Percentiles rank a stretch among this genome's conserved stretches.
These are phyloP conservation scores for Octonoba sinensis DNA, from an alignment of 2,888 invertebrate genomes.

Conservation along the genomic window DNA sequence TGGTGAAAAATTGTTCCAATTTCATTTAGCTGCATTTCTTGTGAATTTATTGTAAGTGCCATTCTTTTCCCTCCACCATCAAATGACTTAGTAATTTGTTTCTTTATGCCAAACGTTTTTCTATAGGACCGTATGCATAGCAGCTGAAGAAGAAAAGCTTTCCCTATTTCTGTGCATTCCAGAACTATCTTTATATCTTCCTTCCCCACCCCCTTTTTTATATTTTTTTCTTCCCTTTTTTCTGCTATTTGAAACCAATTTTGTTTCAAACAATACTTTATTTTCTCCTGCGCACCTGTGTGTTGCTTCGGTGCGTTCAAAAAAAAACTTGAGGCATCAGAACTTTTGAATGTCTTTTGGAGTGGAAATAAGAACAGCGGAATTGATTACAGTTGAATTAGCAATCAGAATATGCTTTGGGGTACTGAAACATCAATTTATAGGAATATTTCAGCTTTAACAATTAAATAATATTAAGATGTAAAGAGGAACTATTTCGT, in stretches of 20 bases:
- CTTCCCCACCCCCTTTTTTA: not conserved
- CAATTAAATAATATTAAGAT: too few relatives aligned
- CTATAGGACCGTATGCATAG: constrained; percentile 6
- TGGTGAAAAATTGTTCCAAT: constrained; percentile 61
- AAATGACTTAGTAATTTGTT: constrained; percentile 61
- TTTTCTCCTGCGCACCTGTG: not conserved
- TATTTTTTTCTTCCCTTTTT: constrained; percentile 1
- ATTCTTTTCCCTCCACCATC: constrained; percentile 44
- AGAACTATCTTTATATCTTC: not conserved
- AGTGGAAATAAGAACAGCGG: too few relatives aligned
- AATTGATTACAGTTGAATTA: too few relatives aligned
- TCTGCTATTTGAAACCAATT: not conserved
- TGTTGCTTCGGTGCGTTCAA: too few relatives aligned
- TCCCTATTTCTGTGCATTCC: not conserved
- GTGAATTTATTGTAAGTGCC: constrained; percentile 50
- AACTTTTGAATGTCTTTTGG: too few relatives aligned
- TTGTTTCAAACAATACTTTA: constrained; percentile 6
- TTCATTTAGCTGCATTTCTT: constrained; percentile 61
- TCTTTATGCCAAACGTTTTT: constrained; percentile 18
- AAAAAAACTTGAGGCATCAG: too few relatives aligned
- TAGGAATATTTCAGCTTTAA: too few relatives aligned
- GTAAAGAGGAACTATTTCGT: too few relatives aligned
- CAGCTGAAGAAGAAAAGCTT: not conserved
- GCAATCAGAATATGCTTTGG: too few relatives aligned
- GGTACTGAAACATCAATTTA: too few relatives aligned